These are phyloP conservation scores for mouse (Mus musculus) DNA, from an alignment of 2,113 vertebrate genomes.

Conservation along the genomic window DNA sequence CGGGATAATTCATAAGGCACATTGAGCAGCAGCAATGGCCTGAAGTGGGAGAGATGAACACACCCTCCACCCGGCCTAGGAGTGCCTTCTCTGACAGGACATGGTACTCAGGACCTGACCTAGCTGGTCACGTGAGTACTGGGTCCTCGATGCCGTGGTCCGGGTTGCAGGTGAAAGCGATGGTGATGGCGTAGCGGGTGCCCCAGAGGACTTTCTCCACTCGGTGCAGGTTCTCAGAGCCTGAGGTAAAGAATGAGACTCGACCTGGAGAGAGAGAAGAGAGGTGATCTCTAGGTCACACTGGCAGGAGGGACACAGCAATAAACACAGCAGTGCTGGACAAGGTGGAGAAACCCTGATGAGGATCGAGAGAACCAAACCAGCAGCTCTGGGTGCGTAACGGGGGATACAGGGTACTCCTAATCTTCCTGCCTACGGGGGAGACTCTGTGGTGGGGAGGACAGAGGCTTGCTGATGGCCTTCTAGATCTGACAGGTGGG, in stretches of 20 bases:
- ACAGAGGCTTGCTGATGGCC: background rate
- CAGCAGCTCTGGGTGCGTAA: background rate
- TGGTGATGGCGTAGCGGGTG: constrained; percentile 96
- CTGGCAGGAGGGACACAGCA: background rate
- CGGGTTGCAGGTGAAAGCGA: constrained; percentile 97
- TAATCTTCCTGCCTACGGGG: background rate
- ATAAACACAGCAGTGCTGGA: background rate
- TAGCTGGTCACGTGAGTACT: constrained; percentile 65
- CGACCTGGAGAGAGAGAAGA: constrained; percentile 88
- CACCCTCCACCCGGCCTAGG: fast-evolving
- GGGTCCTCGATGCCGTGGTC: constrained; percentile 92
- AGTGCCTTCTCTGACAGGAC: background rate
- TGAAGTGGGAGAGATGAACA: fast-evolving
- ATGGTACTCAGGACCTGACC: fast-evolving
- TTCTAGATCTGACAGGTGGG: background rate
- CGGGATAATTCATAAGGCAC: constrained; percentile 48
- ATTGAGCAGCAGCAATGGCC: background rate
- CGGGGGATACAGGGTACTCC: fast-evolving
- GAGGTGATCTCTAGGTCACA: background rate
- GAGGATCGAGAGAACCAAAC: no score
- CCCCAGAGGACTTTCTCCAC: constrained; percentile 97
- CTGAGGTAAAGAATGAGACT: constrained; percentile 98
- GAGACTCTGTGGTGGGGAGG: background rate
- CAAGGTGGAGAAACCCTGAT: no score
- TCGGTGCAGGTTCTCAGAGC: constrained; percentile 96